Evolutionary conservation across 1,140 invertebrate genomes (phyloP).

Genomic region (Eurytemora carolleeae): DNA sequence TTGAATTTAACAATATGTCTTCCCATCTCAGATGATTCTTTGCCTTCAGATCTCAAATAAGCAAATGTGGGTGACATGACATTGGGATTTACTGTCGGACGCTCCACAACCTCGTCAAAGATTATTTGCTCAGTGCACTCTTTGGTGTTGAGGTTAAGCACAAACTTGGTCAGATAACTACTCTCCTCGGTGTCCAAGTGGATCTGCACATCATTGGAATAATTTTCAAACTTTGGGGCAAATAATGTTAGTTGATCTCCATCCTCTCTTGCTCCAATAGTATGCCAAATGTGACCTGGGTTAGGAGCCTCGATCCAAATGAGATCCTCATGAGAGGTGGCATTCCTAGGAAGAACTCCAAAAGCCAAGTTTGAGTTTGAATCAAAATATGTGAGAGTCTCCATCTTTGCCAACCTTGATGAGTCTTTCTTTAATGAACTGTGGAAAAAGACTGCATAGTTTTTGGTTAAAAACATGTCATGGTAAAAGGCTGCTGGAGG

Average conservation of each 20-base stretch:
- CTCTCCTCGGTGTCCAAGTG: neutral
- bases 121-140: neutral
- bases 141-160: neutral
- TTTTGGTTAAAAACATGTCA: neutral
- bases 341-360: neutral
- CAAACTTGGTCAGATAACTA: neutral
- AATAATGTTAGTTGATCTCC: neutral
- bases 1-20: neutral
- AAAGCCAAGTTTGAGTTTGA: neutral
- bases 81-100: neutral
- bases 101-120: neutral
- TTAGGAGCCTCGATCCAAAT: neutral
- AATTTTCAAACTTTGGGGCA: neutral
- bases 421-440: neutral
- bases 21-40: neutral
- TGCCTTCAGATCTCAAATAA: neutral
- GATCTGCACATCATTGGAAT: neutral
- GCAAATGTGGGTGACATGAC: neutral
- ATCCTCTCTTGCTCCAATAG: neutral
- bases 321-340: neutral
- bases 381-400: neutral
- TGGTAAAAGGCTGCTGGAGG: neutral
- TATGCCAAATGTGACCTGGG: neutral
- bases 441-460: neutral
- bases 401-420: neutral